These are phyloP conservation scores for Hesperia comma DNA, from an alignment of 2,888 invertebrate species.

Conservation along the genomic window DNA sequence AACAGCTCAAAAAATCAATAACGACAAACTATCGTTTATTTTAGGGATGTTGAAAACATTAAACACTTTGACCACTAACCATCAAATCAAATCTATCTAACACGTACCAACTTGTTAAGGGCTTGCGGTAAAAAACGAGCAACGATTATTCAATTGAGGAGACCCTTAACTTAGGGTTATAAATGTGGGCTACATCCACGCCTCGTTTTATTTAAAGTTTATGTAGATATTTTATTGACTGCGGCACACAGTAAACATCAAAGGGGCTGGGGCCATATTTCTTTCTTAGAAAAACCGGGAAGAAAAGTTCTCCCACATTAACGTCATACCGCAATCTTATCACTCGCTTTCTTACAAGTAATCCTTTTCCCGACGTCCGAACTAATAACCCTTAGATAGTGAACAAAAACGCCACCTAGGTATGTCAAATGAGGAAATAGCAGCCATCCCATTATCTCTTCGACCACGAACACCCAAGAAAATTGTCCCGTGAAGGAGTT, in stretches of 20 bases:
- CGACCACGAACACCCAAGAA: slow-evolving; percentile 32
- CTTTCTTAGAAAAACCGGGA: slow-evolving; percentile 17
- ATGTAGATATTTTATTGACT: slow-evolving; percentile 17
- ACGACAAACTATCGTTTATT: too few relatives aligned
- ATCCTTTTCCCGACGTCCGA: slow-evolving; percentile 27
- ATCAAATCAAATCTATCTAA: background rate
- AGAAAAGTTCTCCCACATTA: slow-evolving; percentile 13
- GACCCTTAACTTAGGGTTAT: slow-evolving; percentile 8
- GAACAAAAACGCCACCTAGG: slow-evolving; percentile 32
- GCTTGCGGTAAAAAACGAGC: background rate
- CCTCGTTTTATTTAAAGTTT: slow-evolving; percentile 7
- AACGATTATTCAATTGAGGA: slow-evolving; percentile 1
- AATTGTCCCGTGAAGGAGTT: slow-evolving; percentile 29
- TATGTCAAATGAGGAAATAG: slow-evolving; percentile 38
- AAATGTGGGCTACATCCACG: slow-evolving; percentile 11
- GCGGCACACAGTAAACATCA: slow-evolving; percentile 17
- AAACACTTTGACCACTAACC: background rate
- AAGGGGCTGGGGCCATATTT: slow-evolving; percentile 14
- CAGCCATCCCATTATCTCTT: slow-evolving; percentile 35
- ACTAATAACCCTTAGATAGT: slow-evolving; percentile 35
- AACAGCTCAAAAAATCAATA: too few relatives aligned
- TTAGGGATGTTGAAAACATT: too few relatives aligned
- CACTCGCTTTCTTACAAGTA: slow-evolving; percentile 23
- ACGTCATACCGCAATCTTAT: slow-evolving; percentile 24
- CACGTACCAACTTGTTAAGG: background rate